Conservation (phyloP, 1,140 invertebrate species). For the Helicoverpa zea region DNA sequence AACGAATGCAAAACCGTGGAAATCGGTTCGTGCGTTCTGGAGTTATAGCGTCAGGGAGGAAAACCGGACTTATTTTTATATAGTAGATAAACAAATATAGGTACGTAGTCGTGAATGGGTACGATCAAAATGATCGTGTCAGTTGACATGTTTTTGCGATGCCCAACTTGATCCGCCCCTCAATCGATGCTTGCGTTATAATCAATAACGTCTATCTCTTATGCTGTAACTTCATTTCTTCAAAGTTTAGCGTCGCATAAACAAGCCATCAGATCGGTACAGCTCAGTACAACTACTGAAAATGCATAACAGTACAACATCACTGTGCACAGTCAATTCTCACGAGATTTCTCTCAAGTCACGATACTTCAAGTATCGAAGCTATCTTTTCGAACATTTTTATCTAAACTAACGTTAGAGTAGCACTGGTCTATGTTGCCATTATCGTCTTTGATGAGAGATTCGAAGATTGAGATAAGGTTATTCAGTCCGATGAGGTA, state of each 20-base stretch:
- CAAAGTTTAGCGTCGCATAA: conserved; percentile 43
- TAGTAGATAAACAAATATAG: conserved; percentile 48
- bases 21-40: no score
- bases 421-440: conserved; percentile 77
- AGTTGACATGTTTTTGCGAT: conserved; percentile 49
- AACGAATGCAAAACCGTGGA: no score
- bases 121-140: conserved; percentile 44
- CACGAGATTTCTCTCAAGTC: conserved; percentile 54
- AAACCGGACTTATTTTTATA: no score
- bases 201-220: background rate
- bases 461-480: conserved; percentile 95
- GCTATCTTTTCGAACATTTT: conserved; percentile 76
- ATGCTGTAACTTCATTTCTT: conserved; percentile 1
- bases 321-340: conserved; percentile 59
- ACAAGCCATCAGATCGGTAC: conserved; percentile 58
- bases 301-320: conserved; percentile 52
- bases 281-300: conserved; percentile 56
- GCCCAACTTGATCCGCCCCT: conserved; percentile 17
- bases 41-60: no score
- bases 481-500: conserved; percentile 98
- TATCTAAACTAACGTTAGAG: conserved; percentile 73
- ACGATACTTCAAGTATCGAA: conserved; percentile 78
- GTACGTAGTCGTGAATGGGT: conserved; percentile 52
- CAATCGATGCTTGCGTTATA: conserved; percentile 8
- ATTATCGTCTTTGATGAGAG: conserved; percentile 85